Evolutionary conservation across 35 echinoderm and acorn worm genomes (phyloP), one percentile per base, ranked within the genome.

Genomic region (Lytechinus variegatus): DNA sequence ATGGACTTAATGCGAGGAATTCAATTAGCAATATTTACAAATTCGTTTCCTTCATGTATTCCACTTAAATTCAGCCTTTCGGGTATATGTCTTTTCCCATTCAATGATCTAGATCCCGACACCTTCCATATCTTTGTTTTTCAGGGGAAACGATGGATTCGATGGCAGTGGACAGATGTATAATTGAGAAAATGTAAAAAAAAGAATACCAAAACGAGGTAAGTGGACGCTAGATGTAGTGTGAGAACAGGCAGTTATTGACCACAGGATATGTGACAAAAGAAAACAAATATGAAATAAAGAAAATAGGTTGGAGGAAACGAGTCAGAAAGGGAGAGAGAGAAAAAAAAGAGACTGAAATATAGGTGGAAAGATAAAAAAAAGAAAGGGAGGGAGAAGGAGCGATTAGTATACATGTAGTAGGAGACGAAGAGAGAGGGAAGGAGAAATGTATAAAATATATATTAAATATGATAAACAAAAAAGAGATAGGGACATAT

Each of bases 11-110:
- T 79, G 66, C 66, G n/a, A 24, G 12, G 66, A 79, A 79, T 79
- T 79, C 66, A 79, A 79, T 79, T 79, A 24, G n/a, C 66, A 79
- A 79, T 79, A 79, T 79, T 79, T 79, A 79, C 66, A 79, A 79
- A 79, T 79, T 79, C 66, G 66, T 24, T 79, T 79, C 66, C 66
- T 79, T 79, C 7, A 24, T 79, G 66, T 79, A n/a, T 79, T 79
- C 19, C 66, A 79, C 66, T 79, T 24, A 79, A 79, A 79, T 79
- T 79, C 66, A 79, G 66, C 66, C 66, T 79, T 79, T 79, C 66
- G 66, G 66, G 66, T 79, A 79, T 79, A 24, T 79, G 12, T 71
- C 33, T 58, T 58, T 13, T 9, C 13, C n/a, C 66, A 79, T 79
- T 79, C 66, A 79, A 79, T 24, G 66, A 19, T 79, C 66, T 24